Evolutionary conservation across 1,140 invertebrate genomes (phyloP).

Genomic region (Heliconius congener): DNA sequence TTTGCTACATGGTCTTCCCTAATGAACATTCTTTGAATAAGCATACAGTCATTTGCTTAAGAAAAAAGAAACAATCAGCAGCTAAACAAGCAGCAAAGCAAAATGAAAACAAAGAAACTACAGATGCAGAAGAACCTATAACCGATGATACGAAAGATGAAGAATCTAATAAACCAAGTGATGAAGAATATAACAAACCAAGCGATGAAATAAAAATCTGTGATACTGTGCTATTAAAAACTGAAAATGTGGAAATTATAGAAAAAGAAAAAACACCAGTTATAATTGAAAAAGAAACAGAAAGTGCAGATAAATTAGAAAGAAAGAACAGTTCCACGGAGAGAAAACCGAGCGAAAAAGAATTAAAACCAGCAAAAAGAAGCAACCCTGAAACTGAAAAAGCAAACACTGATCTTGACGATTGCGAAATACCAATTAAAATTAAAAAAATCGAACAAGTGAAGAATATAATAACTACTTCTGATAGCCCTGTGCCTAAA

Average conservation of each 20-base stretch:
- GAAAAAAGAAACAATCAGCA: constrained; percentile 71
- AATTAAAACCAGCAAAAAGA: constrained; percentile 23
- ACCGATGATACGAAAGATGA: constrained; percentile 30
- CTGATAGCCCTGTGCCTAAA: constrained; percentile 52
- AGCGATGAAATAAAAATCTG: constrained; percentile 14
- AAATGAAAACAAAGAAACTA: constrained; percentile 34
- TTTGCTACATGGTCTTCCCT: constrained; percentile 81
- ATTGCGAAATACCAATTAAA: constrained; percentile 17
- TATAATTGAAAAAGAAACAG: neutral
- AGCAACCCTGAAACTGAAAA: constrained; percentile 27
- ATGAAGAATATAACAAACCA: neutral
- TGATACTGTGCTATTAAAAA: constrained; percentile 26
- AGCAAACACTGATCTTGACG: constrained; percentile 11
- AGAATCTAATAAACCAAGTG: neutral
- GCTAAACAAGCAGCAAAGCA: constrained; percentile 51
- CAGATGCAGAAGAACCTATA: constrained; percentile 34
- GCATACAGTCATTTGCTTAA: constrained; percentile 69
- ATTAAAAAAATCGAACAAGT: constrained; percentile 41
- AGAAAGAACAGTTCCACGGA: constrained; percentile 33
- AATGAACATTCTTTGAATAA: constrained; percentile 79
- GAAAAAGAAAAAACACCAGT: neutral
- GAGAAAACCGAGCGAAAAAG: constrained; percentile 18
- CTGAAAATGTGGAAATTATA: neutral
- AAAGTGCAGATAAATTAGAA: constrained; percentile 6
- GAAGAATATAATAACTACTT: constrained; percentile 42